phyloP scores from a whole-genome alignment of 2,797 vertebrate species.

The Anniella stebbinsi region DNA sequence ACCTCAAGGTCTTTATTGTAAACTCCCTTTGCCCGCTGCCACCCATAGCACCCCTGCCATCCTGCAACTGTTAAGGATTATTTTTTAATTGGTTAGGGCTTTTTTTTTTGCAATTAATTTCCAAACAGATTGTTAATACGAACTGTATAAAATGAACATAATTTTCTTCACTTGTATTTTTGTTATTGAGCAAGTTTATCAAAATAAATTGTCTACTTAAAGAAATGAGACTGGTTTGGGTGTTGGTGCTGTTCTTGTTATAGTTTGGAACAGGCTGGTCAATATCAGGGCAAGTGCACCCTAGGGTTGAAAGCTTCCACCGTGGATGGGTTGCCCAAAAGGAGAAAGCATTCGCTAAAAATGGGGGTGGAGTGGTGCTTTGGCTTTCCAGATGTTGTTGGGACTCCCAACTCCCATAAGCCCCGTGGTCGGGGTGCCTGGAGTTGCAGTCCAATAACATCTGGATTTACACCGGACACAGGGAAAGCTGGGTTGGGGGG shows the following conservation, averaged over 20 bases:
- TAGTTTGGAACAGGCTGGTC: no score
- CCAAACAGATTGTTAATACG: conserved; percentile 81
- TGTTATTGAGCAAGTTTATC: conserved; percentile 86
- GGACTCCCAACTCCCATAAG: background rate
- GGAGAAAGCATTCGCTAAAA: background rate
- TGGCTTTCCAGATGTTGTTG: background rate
- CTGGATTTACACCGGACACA: background rate
- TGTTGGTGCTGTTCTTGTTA: background rate
- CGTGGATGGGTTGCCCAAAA: background rate
- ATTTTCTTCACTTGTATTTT: conserved; percentile 87
- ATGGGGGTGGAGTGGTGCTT: no score
- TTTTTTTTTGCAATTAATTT: conserved; percentile 76
- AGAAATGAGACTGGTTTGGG: conserved; percentile 55
- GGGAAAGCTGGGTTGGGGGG: background rate
- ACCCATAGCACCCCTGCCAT: conserved; percentile 64
- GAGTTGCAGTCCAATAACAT: background rate
- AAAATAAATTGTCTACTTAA: conserved; percentile 85
- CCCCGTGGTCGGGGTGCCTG: no score
- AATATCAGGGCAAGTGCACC: background rate
- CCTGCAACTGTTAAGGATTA: conserved; percentile 69
- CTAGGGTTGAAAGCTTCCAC: background rate
- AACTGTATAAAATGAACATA: conserved; percentile 85
- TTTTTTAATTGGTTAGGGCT: conserved; percentile 83
- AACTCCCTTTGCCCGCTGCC: background rate
- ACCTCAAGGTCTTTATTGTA: conserved; percentile 61